Percentiles rank a stretch among this genome's conserved stretches.
These are phyloP conservation scores for Cherax destructor DNA, from an alignment of 1,140 invertebrate species.

Conservation along the genomic window DNA sequence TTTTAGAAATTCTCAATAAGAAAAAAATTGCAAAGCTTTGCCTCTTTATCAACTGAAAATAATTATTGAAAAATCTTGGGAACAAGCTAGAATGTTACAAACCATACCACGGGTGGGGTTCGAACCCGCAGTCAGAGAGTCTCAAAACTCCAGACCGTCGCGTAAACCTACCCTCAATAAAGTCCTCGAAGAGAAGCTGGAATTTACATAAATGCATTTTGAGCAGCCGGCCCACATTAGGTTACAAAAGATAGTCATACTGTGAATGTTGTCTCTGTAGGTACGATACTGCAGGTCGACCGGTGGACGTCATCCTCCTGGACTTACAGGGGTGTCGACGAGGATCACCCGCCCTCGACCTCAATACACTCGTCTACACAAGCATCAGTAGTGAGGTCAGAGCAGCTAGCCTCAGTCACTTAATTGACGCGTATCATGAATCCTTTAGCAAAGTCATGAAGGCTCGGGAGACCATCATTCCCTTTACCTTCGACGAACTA, in stretches of 20 bases:
- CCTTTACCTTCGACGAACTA: slow-evolving; percentile 30
- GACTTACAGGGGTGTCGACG: background rate
- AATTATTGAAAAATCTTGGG: too few species aligned
- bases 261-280: background rate
- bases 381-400: background rate
- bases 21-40: too few species aligned
- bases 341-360: slow-evolving; percentile 22
- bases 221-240: background rate
- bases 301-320: background rate
- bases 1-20: too few species aligned
- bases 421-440: background rate
- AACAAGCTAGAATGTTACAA: too few species aligned
- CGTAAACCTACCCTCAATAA: too few species aligned
- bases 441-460: background rate
- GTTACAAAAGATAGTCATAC: background rate
- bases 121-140: too few species aligned
- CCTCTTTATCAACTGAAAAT: too few species aligned
- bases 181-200: too few species aligned
- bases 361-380: background rate
- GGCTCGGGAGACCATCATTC: background rate
- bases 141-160: too few species aligned
- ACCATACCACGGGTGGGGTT: too few species aligned
- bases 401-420: background rate
- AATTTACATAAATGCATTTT: too few species aligned
- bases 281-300: background rate